A percentile compares a stretch with the other conserved stretches of the same genome.
Conservation (phyloP, 2,113 vertebrate species). For the Salvelinus sp. region DNA sequence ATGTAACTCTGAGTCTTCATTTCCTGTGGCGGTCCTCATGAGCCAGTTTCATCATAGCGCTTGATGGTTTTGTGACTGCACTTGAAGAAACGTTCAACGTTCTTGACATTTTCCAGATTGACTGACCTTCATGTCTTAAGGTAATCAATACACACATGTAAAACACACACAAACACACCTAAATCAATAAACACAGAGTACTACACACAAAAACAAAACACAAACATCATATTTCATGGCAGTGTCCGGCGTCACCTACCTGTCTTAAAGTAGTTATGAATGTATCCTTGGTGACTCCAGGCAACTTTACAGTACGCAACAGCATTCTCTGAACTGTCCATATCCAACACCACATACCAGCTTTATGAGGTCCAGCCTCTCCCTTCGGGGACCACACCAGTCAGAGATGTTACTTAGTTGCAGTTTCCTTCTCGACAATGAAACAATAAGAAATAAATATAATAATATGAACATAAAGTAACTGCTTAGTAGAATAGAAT, state of each 20-base stretch:
- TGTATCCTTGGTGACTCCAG: constrained; percentile 84
- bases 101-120: no score
- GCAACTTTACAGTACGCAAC: constrained; percentile 93
- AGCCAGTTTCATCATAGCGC: no score
- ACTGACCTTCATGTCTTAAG: no score
- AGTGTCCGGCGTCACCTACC: constrained; percentile 66
- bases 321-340: constrained; percentile 92
- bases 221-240: background rate
- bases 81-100: no score
- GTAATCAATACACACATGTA: no score
- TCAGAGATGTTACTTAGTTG: background rate
- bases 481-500: no score
- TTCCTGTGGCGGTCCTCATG: no score
- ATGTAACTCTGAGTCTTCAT: no score
- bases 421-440: no score
- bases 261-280: constrained; percentile 86
- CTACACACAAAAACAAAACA: background rate
- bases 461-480: no score
- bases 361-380: constrained; percentile 83
- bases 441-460: no score
- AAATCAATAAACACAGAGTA: background rate
- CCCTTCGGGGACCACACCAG: constrained; percentile 67
- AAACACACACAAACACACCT: background rate
- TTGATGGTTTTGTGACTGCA: no score
- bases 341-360: constrained; percentile 80